Base-by-base conservation (phyloP, 2,113 vertebrate genomes). In the Miniopterus natalensis region DNA sequence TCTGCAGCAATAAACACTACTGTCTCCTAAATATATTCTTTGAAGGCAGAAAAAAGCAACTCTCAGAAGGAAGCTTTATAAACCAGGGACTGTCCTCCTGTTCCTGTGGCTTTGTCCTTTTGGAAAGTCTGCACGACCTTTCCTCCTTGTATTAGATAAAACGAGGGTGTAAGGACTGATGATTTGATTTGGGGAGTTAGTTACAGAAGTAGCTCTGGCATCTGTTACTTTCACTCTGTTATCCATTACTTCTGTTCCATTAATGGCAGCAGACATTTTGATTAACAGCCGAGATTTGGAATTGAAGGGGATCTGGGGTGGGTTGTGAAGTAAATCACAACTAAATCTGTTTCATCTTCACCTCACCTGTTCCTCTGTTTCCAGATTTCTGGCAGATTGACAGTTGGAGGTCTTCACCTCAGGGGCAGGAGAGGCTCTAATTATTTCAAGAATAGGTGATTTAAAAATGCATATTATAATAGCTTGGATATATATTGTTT, bases 211-310 rank as follows among this genome's bases (percentile, higher is more conserved):
- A 45, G 92, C 55, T 90, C 66, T 92, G 77, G 73, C 74, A 97
- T 84, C 90, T 84, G 65, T 89, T 96, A 31, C 65, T 61, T 85
- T 49, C 29, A 18, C 95, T 96, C 47, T 92, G 93, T 20, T 73
- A 94, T 88, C 79, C 87, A 75, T 68, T 86, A 85, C 59, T 85
- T 95, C 95, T 80, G 45, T 55, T 88, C 57, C 90, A 84, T 61
- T 87, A 95, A 80, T 74, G 57, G 81, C 73, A 89, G 87, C 63
- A 97, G 93, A 83, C 75, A 78, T 90, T 96, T 36, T 96, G 96
- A 96, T 98, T 97, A 97, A 97, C 84, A 94, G 47, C 96, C 29
- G 29, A 97, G 93, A 79, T 89, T 47, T 86, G 86, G 94, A 68
- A 45, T 66, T 40, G 78, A 94, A 96, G 95, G 85, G 49, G 61